Conservation (phyloP, 2,797 vertebrate species). For the Meriones psammophilus region DNA sequence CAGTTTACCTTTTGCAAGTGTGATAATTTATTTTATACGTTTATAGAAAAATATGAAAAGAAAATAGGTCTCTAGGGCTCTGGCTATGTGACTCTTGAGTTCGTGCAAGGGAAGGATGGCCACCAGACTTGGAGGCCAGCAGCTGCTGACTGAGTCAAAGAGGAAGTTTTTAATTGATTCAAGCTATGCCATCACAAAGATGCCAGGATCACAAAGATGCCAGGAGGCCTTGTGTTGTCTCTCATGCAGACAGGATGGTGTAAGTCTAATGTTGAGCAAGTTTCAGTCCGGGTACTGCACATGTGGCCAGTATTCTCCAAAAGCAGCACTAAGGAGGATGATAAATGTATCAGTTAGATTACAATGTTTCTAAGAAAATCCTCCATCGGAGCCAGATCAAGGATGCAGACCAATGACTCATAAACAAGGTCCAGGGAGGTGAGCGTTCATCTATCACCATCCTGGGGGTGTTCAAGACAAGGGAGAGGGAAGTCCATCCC, state of each 20-base stretch:
- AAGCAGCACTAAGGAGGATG: not conserved
- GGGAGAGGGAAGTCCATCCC: no score
- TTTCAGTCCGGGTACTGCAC: not conserved
- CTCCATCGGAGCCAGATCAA: no score
- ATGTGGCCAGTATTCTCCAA: not conserved
- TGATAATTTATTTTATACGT: not conserved
- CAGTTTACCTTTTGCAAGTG: not conserved
- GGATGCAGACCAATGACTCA: not conserved
- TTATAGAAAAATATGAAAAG: not conserved
- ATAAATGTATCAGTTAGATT: not conserved
- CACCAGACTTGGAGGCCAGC: not conserved
- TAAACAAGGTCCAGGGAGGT: not conserved
- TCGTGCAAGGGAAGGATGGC: accelerated
- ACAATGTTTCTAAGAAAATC: not conserved
- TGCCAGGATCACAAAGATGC: no score
- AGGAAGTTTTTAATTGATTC: not conserved
- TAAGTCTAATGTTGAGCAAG: not conserved
- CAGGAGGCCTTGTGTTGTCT: no score
- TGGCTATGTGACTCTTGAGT: not conserved
- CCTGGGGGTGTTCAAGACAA: no score
- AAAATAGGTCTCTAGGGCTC: not conserved
- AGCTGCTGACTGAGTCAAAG: not conserved
- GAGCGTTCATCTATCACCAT: no score
- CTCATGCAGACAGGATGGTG: not conserved
- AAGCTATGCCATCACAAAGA: no score